phyloP scores from a whole-genome alignment of 1,140 invertebrate species.

The Drusus annulatus region DNA sequence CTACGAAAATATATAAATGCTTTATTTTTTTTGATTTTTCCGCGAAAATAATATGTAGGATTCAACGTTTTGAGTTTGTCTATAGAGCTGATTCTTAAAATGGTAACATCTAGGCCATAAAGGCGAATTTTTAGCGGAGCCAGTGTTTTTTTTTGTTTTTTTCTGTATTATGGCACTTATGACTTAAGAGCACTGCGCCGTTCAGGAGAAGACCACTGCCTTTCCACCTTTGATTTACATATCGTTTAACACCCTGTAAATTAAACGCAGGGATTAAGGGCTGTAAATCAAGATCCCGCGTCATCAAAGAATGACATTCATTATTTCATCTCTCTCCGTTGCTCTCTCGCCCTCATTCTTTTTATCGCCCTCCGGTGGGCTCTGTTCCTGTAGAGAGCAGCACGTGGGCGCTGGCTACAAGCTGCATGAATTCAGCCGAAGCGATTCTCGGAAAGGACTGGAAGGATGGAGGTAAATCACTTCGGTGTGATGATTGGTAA shows the following conservation, averaged over 20 bases:
- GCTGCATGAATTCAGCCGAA: background rate
- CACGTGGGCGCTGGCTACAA: constrained; percentile 13
- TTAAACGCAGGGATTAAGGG: constrained; percentile 43
- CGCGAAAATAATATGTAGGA: no score
- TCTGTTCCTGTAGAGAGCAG: background rate
- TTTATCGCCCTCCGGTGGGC: no score
- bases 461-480: constrained; percentile 9
- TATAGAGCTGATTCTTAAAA: background rate
- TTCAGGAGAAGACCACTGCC: constrained; percentile 13
- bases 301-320: constrained; percentile 49
- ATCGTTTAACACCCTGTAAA: constrained; percentile 54
- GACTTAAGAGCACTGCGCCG: background rate
- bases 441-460: constrained; percentile 6
- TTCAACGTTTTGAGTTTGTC: no score
- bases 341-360: background rate
- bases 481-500: constrained; percentile 23
- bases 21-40: no score
- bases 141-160: background rate
- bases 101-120: background rate
- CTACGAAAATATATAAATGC: no score
- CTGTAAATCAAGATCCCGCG: constrained; percentile 49
- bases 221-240: constrained; percentile 47
- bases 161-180: background rate
- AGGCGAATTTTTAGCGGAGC: background rate
- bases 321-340: constrained; percentile 5